phyloP scores from a whole-genome alignment of 1,140 invertebrate genomes.

The Chymomyza costata region DNA sequence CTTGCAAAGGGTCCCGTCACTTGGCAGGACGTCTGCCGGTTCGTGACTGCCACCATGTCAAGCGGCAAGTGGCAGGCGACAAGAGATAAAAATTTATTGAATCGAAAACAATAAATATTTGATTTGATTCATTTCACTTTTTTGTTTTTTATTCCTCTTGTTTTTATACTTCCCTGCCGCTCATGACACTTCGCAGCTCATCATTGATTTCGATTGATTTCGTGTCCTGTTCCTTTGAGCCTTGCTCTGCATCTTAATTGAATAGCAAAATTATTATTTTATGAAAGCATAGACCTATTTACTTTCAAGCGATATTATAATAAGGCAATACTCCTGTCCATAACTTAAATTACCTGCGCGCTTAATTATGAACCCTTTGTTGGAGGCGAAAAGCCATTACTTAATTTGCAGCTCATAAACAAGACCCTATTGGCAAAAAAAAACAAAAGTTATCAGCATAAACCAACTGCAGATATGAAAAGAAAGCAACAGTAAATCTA shows the following conservation, averaged over 20 bases:
- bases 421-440: slow-evolving; percentile 6
- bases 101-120: slow-evolving; percentile 73
- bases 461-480: slow-evolving; percentile 4
- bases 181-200: slow-evolving; percentile 25
- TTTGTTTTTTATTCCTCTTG: slow-evolving; percentile 1
- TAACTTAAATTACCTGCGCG: no score
- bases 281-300: neutral
- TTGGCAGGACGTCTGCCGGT: slow-evolving; percentile 14
- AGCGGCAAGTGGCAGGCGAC: slow-evolving; percentile 6
- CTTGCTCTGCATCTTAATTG: slow-evolving; percentile 51
- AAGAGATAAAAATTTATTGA: slow-evolving; percentile 72
- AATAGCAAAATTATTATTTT: slow-evolving; percentile 43
- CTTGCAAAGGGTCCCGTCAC: slow-evolving; percentile 40
- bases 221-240: slow-evolving; percentile 39
- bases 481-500: slow-evolving; percentile 37
- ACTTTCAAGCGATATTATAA: no score
- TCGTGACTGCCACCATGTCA: neutral
- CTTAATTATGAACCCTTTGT: no score
- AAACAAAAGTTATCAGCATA: slow-evolving; percentile 23
- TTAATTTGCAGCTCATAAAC: slow-evolving; percentile 60
- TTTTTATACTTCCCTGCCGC: neutral
- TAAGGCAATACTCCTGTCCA: no score
- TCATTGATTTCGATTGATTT: slow-evolving; percentile 59
- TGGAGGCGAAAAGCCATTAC: no score
- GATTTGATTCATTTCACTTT: slow-evolving; percentile 65